Base-by-base conservation (phyloP, 35 echinoderm and acorn worm genomes). In the Amphiura filiformis region DNA sequence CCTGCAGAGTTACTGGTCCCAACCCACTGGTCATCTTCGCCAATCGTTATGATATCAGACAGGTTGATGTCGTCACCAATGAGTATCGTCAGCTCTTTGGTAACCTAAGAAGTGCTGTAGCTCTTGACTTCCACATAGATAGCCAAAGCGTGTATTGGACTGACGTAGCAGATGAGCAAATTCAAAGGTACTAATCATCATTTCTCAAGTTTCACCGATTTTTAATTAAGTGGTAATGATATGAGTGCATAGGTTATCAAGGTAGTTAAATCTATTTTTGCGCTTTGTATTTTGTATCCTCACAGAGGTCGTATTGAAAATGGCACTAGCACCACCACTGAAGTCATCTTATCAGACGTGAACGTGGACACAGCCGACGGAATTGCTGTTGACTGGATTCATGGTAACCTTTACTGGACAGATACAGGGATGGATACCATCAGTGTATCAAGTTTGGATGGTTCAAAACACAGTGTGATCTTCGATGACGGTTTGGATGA, bases 301-400 rank as follows among this genome's bases (percentile, higher is more conserved):
- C n/a, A n/a, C n/a, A n/a, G n/a, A n/a, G n/a, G n/a, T n/a, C n/a
- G n/a, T n/a, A n/a, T n/a, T n/a, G n/a, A n/a, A n/a, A n/a, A n/a
- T n/a, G n/a, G n/a, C n/a, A n/a, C n/a, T n/a, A n/a, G n/a, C n/a
- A n/a, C n/a, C n/a, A n/a, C n/a, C n/a, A n/a, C n/a, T n/a, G n/a
- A n/a, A n/a, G n/a, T n/a, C n/a, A n/a, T n/a, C n/a, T n/a, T n/a
- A n/a, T n/a, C n/a, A n/a, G n/a, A n/a, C n/a, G 41, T 17, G 41
- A 47, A 47, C 41, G 41, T 89, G 11, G 81, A 93, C 39, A 94
- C 93, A 2, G 39, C 88, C 7, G 93, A 94, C 75, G 93, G 93
- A 35, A 83, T 94, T 57, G 88, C 88, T 41, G 80, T 94, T 20
- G 93, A 94, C 65, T 94, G 93, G 93, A 86, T 94, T 39, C 80